Percentiles rank a stretch among this genome's conserved stretches.
Evolutionary conservation across 1,140 invertebrate genomes (phyloP).

Genomic region (Heliconius hermathena): DNA sequence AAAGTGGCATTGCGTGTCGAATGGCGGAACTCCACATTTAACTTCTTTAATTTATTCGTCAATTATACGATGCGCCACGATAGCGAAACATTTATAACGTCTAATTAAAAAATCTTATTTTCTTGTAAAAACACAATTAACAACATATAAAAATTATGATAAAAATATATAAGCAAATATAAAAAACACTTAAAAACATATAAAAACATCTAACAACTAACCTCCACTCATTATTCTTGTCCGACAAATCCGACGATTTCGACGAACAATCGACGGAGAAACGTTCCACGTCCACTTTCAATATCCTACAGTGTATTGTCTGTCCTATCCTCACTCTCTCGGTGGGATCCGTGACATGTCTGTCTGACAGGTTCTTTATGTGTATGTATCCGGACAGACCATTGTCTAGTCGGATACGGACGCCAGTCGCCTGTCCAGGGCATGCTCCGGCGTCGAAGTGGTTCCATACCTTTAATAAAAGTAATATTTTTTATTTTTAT

Average conservation of each 20-base stretch:
- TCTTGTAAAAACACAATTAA: no score
- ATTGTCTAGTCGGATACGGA: slow-evolving; percentile 95
- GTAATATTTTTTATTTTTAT: neutral
- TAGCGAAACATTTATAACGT: no score
- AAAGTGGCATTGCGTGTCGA: no score
- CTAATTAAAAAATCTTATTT: no score
- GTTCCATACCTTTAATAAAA: slow-evolving; percentile 89
- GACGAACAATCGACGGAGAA: slow-evolving; percentile 97
- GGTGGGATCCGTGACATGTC: slow-evolving; percentile 95
- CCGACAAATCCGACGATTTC: slow-evolving; percentile 95
- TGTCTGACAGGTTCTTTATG: slow-evolving; percentile 97
- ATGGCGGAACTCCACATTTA: no score
- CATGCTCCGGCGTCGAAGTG: slow-evolving; percentile 98
- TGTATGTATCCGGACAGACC: slow-evolving; percentile 97
- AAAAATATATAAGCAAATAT: neutral
- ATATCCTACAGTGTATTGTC: slow-evolving; percentile 95
- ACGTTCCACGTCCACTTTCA: slow-evolving; percentile 97
- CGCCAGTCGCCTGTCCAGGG: slow-evolving; percentile 96
- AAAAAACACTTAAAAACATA: no score
- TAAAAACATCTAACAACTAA: slow-evolving; percentile 61
- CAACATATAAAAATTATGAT: no score
- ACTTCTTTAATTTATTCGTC: no score
- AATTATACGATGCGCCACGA: no score
- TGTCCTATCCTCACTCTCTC: slow-evolving; percentile 94
- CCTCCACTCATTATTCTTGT: slow-evolving; percentile 95